phyloP scores from a whole-genome alignment of 2,797 vertebrate genomes.

The Sebastes goodei region DNA sequence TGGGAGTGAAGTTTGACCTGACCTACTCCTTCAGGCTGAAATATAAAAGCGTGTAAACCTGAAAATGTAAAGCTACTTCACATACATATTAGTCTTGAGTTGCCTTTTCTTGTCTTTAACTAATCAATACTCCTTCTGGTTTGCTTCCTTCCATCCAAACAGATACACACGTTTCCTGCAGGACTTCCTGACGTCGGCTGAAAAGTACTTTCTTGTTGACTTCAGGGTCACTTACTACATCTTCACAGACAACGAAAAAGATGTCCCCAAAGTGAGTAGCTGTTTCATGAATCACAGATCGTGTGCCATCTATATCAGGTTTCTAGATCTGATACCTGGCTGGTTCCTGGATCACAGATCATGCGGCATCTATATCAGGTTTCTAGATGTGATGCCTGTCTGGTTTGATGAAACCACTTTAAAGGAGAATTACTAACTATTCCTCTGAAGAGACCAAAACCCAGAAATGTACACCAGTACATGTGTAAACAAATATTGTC shows the following conservation, averaged over 20 bases:
- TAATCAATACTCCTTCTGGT: neutral
- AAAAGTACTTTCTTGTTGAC: conserved; percentile 59
- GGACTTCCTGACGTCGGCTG: conserved; percentile 47
- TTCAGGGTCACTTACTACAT: conserved; percentile 65
- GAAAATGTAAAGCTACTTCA: neutral
- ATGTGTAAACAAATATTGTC: neutral
- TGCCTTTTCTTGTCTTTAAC: neutral
- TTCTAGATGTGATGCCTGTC: no score
- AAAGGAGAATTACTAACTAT: neutral
- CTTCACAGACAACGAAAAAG: conserved; percentile 53
- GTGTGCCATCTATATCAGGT: no score
- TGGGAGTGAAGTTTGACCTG: neutral
- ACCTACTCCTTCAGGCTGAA: neutral
- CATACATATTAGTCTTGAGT: neutral
- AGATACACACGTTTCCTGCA: conserved; percentile 65
- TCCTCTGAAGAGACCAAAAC: neutral
- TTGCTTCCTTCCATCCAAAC: neutral
- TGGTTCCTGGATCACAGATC: no score
- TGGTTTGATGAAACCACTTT: neutral
- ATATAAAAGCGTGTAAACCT: neutral
- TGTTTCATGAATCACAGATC: neutral
- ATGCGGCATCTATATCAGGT: no score
- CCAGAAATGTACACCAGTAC: neutral
- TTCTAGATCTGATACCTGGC: no score
- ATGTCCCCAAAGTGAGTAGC: conserved; percentile 45